Evolutionary conservation across 1,140 invertebrate species (phyloP).

Genomic region (Physella acuta): DNA sequence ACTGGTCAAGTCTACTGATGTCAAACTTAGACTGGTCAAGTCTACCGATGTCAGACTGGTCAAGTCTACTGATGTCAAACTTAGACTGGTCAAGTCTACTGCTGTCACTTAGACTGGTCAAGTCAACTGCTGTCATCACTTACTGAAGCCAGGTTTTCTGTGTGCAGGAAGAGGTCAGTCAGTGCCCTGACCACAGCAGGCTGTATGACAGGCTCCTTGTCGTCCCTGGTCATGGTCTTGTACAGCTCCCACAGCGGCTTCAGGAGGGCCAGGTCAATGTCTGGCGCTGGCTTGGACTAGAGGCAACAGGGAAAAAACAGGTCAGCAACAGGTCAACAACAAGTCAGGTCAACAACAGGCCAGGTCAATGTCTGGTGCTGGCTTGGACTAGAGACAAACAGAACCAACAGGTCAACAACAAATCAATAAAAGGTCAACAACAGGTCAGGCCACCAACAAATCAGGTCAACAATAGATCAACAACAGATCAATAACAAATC

Average conservation of each 20-base stretch:
- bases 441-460: too few species aligned
- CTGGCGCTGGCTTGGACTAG: slow-evolving; percentile 19
- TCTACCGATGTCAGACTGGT: background rate
- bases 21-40: background rate
- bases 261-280: slow-evolving; percentile 47
- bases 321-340: too few species aligned
- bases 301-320: slow-evolving; percentile 6
- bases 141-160: slow-evolving; percentile 55
- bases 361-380: slow-evolving; percentile 40
- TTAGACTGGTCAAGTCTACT: background rate
- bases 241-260: slow-evolving; percentile 55
- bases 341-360: too few species aligned
- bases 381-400: slow-evolving; percentile 9
- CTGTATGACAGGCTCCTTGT: slow-evolving; percentile 37
- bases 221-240: slow-evolving; percentile 38
- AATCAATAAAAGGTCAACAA: too few species aligned
- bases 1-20: background rate
- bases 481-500: too few species aligned
- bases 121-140: slow-evolving; percentile 26
- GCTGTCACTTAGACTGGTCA: background rate
- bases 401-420: too few species aligned
- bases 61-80: background rate
- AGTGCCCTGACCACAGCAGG: slow-evolving; percentile 50
- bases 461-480: too few species aligned
- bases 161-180: slow-evolving; percentile 55